Evolutionary conservation across 2,888 invertebrate species (phyloP).

Genomic region (Mechanitis messenoides): DNA sequence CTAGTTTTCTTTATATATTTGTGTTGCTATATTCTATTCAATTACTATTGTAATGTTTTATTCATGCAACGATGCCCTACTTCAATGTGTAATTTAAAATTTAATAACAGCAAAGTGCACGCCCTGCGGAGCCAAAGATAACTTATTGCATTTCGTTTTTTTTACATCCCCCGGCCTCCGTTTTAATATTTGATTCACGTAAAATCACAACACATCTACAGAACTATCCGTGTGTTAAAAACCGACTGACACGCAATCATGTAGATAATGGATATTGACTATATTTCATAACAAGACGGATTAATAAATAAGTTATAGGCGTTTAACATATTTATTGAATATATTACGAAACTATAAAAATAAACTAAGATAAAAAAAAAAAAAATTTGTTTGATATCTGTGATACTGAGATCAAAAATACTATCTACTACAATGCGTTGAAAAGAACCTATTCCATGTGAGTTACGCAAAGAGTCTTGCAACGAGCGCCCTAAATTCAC

Average conservation of each 20-base stretch:
- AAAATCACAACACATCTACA: constrained; percentile 18
- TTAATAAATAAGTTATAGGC: no score
- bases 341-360: no score
- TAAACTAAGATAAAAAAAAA: no score
- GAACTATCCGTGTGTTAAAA: constrained; percentile 12
- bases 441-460: not conserved
- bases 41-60: constrained; percentile 40
- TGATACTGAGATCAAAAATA: constrained; percentile 1
- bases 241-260: not conserved
- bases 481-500: constrained; percentile 32
- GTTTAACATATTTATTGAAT: no score
- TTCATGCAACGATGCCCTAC: constrained; percentile 51
- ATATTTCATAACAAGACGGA: no score
- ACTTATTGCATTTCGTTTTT: constrained; percentile 28
- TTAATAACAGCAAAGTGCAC: constrained; percentile 33
- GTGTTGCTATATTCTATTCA: constrained; percentile 28
- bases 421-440: not conserved
- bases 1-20: not conserved
- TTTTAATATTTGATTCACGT: constrained; percentile 27
- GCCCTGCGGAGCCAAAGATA: constrained; percentile 28
- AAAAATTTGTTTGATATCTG: not conserved
- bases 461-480: constrained; percentile 29
- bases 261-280: no score
- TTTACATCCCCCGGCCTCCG: constrained; percentile 21
- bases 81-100: constrained; percentile 46